phyloP scores from a whole-genome alignment of 1,140 invertebrate genomes.

The Physella acuta region DNA sequence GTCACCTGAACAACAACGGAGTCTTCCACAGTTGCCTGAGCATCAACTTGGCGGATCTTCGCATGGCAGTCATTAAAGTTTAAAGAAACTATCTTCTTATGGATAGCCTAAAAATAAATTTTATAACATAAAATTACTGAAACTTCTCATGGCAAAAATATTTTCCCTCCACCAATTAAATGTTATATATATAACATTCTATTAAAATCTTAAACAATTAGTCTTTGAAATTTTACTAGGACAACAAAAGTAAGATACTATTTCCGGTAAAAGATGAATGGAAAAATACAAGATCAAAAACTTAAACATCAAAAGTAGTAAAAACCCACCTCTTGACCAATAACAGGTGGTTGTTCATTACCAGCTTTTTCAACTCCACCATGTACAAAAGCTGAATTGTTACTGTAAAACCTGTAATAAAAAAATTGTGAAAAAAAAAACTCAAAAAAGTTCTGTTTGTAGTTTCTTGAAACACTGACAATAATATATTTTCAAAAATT shows the following conservation, averaged over 20 bases:
- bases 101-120: conserved; percentile 84
- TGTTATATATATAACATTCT: background rate
- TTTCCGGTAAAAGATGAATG: too few species aligned
- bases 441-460: too few species aligned
- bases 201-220: background rate
- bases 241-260: too few species aligned
- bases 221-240: too few species aligned
- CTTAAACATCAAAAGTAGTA: too few species aligned
- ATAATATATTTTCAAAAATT: too few species aligned
- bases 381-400: conserved; percentile 93
- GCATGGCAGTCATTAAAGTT: conserved; percentile 96
- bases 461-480: too few species aligned
- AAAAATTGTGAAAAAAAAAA: conserved; percentile 54
- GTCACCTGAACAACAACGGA: conserved; percentile 96
- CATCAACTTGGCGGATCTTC: conserved; percentile 90
- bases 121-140: background rate
- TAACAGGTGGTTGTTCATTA: conserved; percentile 79
- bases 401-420: conserved; percentile 83
- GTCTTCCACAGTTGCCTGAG: conserved; percentile 86
- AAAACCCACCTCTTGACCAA: conserved; percentile 64
- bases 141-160: background rate
- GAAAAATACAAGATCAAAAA: too few species aligned
- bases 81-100: conserved; percentile 90
- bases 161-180: background rate
- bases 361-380: conserved; percentile 79